Evolutionary conservation across 2,797 vertebrate species (phyloP), one percentile per base, ranked within the genome.

Genomic region (Babyrousa celebensis): DNA sequence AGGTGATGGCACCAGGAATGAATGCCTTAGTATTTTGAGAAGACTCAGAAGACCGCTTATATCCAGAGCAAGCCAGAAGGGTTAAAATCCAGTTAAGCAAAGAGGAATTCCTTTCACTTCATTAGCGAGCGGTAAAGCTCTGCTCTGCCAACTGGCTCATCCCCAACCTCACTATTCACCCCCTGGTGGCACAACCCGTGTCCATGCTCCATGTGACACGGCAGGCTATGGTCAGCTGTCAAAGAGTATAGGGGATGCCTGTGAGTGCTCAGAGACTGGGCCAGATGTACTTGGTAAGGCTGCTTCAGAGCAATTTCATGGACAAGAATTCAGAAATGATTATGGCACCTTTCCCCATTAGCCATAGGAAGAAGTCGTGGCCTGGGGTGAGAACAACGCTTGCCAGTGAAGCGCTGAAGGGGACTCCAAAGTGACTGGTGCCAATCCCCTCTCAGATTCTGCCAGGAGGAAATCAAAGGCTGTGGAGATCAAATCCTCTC

Each of bases 381-480:
- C 56, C 87, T 82, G 32, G 0, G 27, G 62, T 84, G 56, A 88
- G 29, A 80, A 43, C 56, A 25, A 70, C 14, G 16, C 32, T 62
- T 11, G 17, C 67, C 17, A 67, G 65, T 62, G 43, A 15, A 58
- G 78, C 78, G 3, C 65, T 36, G 27, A 32, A 60, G 18, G 54
- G 29, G 40, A 65, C 43, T 71, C 43, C 23, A 18, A 1, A 1
- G 0, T 0, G 23, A n/a, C 52, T 60, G 29, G 5, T 0, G 9
- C 18, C 43, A 25, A 32, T 16, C 27, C 32, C 40, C 8, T 32
- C 80, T 63, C 0, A 12, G 65, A 74, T 75, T 56, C 32, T 25
- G 14, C 43, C 29, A 15, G 21, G 25, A 36, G 79, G 79, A 74
- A 56, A n/a, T 40, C 63, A 12, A 21, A 86, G 63, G n/a, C 40